Evolutionary conservation across 2,113 vertebrate genomes (phyloP), one percentile per base, ranked within the genome.

Genomic region (Lucifuga dentata): DNA sequence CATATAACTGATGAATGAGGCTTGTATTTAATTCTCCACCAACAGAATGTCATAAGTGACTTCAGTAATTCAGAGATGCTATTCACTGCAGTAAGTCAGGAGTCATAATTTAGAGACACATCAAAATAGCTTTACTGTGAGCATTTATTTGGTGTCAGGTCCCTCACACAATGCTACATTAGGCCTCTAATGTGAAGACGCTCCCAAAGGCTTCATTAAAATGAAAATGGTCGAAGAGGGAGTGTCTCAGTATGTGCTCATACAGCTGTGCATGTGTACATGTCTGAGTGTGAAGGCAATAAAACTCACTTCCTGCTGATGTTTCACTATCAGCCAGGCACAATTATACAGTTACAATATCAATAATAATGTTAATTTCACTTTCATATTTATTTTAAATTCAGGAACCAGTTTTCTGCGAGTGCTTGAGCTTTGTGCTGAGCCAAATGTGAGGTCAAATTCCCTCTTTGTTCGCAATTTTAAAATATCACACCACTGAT

Each of bases 181-280:
- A 89, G 83, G 82, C 77, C 48, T 67, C 76, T 89, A 91, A 91
- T 89, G 90, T 83, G 79, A 71, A 78, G 65, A 73, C 52, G 20
- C 56, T 90, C 90, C 77, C 66, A 16, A 56, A 85, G 70, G 80
- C 78, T 84, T 89, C 83, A 90, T 89, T 92, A 86, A 87, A 85
- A 87, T 84, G 84, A 82, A 90, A 90, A 88, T 77, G 69, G 78
- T 68, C 80, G 76, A 53, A 76, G 52, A 83, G 62, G 52, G 58
- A 58, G 72, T 61, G 45, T 73, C 63, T 50, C 10, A 55, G 44
- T 19, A 58, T 63, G 50, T 32, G 48, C 52, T 39, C 50, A 20
- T 57, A 51, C 50, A 67, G 66, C 26, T 73, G 64, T 63, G 58
- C 23, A 36, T 11, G 55, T 72, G 69, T 33, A 24, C 6, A 44